Percentiles rank a stretch among this genome's conserved stretches.
Evolutionary conservation across 1,140 invertebrate genomes (phyloP).

Genomic region (Diorhabda elongata): DNA sequence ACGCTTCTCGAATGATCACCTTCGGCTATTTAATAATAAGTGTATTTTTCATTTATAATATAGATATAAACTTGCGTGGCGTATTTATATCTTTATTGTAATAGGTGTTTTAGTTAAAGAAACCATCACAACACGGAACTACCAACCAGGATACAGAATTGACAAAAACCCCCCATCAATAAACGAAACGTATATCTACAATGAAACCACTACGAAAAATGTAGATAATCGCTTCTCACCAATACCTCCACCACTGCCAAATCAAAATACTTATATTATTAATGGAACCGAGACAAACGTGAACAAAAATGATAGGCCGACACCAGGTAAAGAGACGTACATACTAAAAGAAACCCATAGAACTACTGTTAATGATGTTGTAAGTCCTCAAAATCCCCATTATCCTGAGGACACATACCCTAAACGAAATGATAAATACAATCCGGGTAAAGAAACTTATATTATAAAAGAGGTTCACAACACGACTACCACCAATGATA

Average conservation of each 20-base stretch:
- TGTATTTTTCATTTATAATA: no score
- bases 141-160: constrained; percentile 41
- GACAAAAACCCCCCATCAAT: constrained; percentile 22
- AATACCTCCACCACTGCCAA: constrained; percentile 38
- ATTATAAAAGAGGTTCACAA: constrained; percentile 40
- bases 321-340: constrained; percentile 38
- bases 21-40: no score
- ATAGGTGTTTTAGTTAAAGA: constrained; percentile 37
- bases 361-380: constrained; percentile 10
- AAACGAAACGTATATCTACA: constrained; percentile 44
- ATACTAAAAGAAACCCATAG: constrained; percentile 41
- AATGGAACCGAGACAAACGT: constrained; percentile 20
- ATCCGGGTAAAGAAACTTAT: constrained; percentile 38
- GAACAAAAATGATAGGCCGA: constrained; percentile 10
- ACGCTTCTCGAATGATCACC: no score
- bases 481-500: constrained; percentile 18
- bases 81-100: not conserved
- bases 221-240: constrained; percentile 25
- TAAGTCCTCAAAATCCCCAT: constrained; percentile 5
- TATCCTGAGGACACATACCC: constrained; percentile 18
- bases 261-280: constrained; percentile 22
- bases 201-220: constrained; percentile 44
- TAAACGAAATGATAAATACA: constrained; percentile 12
- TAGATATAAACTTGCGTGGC: no score
- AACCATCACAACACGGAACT: constrained; percentile 42